Evolutionary conservation across 2,113 vertebrate genomes (phyloP).

Genomic region (Percopsis transmontana): DNA sequence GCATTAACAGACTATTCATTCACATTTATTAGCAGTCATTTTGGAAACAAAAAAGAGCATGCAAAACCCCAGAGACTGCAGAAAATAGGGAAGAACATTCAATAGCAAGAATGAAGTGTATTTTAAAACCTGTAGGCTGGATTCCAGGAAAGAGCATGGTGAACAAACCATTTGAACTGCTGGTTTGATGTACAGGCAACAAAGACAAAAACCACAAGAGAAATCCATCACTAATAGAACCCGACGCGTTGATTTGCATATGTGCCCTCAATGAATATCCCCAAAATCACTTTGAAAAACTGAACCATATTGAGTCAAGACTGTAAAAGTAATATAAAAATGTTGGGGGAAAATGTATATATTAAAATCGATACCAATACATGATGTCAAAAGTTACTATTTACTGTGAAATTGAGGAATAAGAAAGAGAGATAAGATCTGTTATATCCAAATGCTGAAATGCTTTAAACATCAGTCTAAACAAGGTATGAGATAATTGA

Average conservation of each 20-base stretch:
- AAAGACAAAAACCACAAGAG: conserved; percentile 1
- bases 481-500: too few relatives aligned
- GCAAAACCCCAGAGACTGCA: neutral
- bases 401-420: too few relatives aligned
- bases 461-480: too few relatives aligned
- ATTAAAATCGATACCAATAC: neutral
- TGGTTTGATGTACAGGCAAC: conserved; percentile 10
- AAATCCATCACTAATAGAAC: conserved; percentile 14
- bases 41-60: neutral
- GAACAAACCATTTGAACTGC: conserved; percentile 24
- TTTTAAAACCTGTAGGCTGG: conserved; percentile 5
- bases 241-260: conserved; percentile 32
- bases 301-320: conserved; percentile 7
- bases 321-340: neutral
- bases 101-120: neutral
- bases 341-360: neutral
- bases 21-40: neutral
- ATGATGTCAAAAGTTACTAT: too few relatives aligned
- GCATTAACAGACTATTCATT: neutral
- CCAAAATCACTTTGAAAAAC: conserved; percentile 22
- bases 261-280: conserved; percentile 18
- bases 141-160: neutral
- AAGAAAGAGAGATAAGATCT: too few relatives aligned
- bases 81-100: neutral
- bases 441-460: too few relatives aligned